Conservation (phyloP, 2,888 invertebrate species). For the Malthinus seriepunctatus region DNA sequence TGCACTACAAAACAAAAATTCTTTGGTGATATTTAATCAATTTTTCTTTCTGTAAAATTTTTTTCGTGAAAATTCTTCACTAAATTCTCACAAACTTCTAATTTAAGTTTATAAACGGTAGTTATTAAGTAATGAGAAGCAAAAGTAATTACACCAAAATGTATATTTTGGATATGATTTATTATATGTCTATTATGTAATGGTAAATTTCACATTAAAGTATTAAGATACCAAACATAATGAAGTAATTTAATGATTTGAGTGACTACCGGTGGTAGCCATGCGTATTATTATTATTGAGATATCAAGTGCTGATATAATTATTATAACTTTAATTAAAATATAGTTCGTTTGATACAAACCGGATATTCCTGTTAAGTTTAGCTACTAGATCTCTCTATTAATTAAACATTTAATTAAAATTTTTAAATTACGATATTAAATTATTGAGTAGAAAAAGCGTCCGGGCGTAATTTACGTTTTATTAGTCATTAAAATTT, state of each 20-base stretch:
- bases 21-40: too few species aligned
- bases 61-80: too few species aligned
- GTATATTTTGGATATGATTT: background rate
- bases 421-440: too few species aligned
- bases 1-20: too few species aligned
- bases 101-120: too few species aligned
- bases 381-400: too few species aligned
- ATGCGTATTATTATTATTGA: constrained; percentile 38
- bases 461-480: too few species aligned
- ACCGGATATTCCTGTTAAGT: constrained; percentile 10
- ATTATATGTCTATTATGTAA: constrained; percentile 1
- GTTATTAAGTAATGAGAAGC: background rate
- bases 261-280: constrained; percentile 36
- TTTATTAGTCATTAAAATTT: too few species aligned
- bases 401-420: too few species aligned
- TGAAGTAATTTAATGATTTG: constrained; percentile 44
- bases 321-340: constrained; percentile 44
- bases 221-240: constrained; percentile 41
- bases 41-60: too few species aligned
- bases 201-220: constrained; percentile 35
- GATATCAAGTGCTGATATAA: constrained; percentile 40
- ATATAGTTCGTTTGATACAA: constrained; percentile 28
- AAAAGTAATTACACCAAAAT: background rate
- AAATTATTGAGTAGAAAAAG: too few species aligned
- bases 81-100: too few species aligned